phyloP scores from a whole-genome alignment of 2,888 invertebrate genomes.

The Drosophila nigritarsus region DNA sequence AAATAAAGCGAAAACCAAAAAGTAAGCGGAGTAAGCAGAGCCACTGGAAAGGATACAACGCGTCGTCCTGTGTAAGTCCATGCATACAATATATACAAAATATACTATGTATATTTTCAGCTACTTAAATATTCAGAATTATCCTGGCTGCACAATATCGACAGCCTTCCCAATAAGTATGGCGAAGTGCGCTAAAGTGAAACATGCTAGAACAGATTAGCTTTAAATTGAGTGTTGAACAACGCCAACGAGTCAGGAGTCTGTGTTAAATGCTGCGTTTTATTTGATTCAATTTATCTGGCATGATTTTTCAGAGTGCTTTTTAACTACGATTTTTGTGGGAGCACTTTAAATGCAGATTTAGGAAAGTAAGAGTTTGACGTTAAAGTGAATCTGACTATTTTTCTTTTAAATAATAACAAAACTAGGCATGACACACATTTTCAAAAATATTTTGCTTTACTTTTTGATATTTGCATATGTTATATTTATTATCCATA shows the following conservation, averaged over 20 bases:
- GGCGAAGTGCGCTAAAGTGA: neutral
- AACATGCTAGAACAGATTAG: slow-evolving; percentile 23
- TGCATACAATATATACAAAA: slow-evolving; percentile 20
- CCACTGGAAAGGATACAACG: slow-evolving; percentile 64
- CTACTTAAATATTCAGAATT: slow-evolving; percentile 39
- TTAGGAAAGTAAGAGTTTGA: neutral
- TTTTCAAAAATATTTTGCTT: neutral
- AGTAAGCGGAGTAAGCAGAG: slow-evolving; percentile 47
- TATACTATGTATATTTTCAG: slow-evolving; percentile 18
- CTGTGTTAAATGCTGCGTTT: slow-evolving; percentile 1
- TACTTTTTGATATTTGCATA: neutral
- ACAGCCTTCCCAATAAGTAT: slow-evolving; percentile 14
- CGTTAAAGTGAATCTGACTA: neutral
- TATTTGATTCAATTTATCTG: neutral
- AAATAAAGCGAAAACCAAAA: slow-evolving; percentile 28
- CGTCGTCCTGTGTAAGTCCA: slow-evolving; percentile 62
- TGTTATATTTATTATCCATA: neutral
- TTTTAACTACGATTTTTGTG: neutral
- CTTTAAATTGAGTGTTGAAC: slow-evolving; percentile 25
- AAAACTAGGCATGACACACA: neutral
- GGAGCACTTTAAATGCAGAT: neutral
- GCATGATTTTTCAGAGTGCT: neutral
- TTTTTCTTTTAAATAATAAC: neutral
- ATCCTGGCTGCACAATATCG: slow-evolving; percentile 24
- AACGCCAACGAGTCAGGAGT: neutral